Base-by-base conservation (phyloP, 2,113 vertebrate genomes). In the Vanacampus margaritifer region DNA sequence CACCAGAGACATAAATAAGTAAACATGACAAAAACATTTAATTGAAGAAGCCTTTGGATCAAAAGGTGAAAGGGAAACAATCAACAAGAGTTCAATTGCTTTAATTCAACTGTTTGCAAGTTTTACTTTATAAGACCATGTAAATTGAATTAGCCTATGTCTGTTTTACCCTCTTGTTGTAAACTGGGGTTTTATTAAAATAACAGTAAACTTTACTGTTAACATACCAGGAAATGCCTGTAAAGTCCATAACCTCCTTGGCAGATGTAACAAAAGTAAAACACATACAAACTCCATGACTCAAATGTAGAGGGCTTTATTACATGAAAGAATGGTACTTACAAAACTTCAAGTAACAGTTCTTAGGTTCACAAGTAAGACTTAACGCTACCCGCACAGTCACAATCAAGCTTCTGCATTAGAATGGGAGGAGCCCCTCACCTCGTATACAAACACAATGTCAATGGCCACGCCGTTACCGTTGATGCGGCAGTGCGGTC, bases 261-360 rank as follows among this genome's bases (percentile, higher is more conserved):
- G 26, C 54, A 5, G 24, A 19, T 46, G 57, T 45, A 39, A 13
- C 67, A 73, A 12, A 65, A 61, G 48, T 9, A 5, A 53, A 65
- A 58, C 6, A 19, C 28, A 41, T 39, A 66, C 35, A 71, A 75
- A 79, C 46, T 17, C 9, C 5, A 14, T 19, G 35, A 37, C 54
- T 87, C 82, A 91, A 91, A 91, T 90, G 84, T 72, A 86, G 81
- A 86, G 79, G 83, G 73, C 65, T 91, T 91, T 92, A 92, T 88
- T 91, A 71, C 79, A 86, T 82, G 78, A 80, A 83, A 82, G 78
- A 75, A 76, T 80, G 66, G 75, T 82, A 83, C 85, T 87, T 86
- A 90, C 74, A 91, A 90, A 90, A 86, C 76, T 71, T 88, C 83
- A 90, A 86, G 82, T 87, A 85, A 89, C 78, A 85, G 64, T 76